Conservation (phyloP, 92 coral and sea anemone genomes). For the Zoanthus sociatus region DNA sequence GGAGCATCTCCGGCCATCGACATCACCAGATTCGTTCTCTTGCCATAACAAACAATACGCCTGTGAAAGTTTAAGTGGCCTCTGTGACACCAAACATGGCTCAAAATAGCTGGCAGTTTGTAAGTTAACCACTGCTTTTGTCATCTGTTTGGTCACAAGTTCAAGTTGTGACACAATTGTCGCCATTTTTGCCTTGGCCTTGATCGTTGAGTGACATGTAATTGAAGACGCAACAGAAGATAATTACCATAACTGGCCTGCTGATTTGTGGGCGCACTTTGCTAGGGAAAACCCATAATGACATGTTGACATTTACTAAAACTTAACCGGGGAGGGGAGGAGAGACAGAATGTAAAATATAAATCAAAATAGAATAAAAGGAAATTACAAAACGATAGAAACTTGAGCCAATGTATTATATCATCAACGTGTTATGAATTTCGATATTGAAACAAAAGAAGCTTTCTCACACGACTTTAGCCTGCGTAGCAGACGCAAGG, state of each 20-base stretch:
- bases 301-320: not conserved
- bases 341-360: no score
- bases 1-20: slow-evolving; percentile 43
- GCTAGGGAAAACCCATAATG: not conserved
- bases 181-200: slow-evolving; percentile 6
- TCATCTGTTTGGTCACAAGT: slow-evolving; percentile 40
- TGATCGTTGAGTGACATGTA: not conserved
- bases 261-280: not conserved
- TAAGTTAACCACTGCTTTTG: slow-evolving; percentile 48
- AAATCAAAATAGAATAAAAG: no score
- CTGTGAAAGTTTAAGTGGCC: slow-evolving; percentile 55
- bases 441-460: no score
- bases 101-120: slow-evolving; percentile 57
- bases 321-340: no score
- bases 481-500: no score
- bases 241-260: not conserved
- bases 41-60: slow-evolving; percentile 68
- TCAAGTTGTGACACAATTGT: slow-evolving; percentile 33
- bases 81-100: slow-evolving; percentile 18
- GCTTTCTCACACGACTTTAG: no score
- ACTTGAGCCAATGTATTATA: no score
- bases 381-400: no score
- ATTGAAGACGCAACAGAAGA: not conserved
- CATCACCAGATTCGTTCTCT: slow-evolving; percentile 57
- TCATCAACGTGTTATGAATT: no score